A percentile compares a stretch with the other conserved stretches of the same genome.
These are phyloP conservation scores for Drosophila atroscutellata DNA, from an alignment of 2,888 invertebrate genomes.

Conservation along the genomic window DNA sequence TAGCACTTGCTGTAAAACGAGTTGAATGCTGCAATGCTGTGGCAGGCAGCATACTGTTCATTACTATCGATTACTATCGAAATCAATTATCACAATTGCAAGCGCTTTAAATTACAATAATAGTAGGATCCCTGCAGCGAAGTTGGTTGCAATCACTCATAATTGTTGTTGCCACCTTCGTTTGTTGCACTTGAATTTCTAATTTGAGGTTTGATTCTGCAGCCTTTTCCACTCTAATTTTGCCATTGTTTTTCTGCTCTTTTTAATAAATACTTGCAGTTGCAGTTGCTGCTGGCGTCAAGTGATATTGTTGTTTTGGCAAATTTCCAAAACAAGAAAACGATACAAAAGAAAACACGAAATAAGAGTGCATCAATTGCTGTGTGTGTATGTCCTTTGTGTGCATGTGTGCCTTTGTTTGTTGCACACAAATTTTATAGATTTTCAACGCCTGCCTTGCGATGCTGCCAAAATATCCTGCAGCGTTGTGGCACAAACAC, in stretches of 20 bases:
- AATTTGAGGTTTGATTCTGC: constrained; percentile 4
- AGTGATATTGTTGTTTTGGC: constrained; percentile 49
- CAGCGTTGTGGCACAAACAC: constrained; percentile 36
- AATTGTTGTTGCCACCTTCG: not conserved
- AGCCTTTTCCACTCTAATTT: constrained; percentile 11
- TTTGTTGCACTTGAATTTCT: not conserved
- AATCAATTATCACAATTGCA: constrained; percentile 27
- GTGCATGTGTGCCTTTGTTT: constrained; percentile 48
- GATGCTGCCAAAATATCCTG: constrained; percentile 70
- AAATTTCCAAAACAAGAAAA: constrained; percentile 44
- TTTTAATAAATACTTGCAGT: constrained; percentile 17
- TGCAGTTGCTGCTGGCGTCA: constrained; percentile 25
- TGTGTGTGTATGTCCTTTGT: constrained; percentile 1
- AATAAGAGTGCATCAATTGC: constrained; percentile 42
- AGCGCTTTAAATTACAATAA: constrained; percentile 2
- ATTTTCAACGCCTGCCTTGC: constrained; percentile 68
- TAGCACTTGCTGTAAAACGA: not conserved
- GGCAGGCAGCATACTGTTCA: constrained; percentile 25
- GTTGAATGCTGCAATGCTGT: constrained; percentile 29
- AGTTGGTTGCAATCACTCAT: constrained; percentile 1
- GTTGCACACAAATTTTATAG: constrained; percentile 73
- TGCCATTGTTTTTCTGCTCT: constrained; percentile 3
- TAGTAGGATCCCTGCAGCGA: not conserved
- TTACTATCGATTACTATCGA: not conserved
- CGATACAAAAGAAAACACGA: constrained; percentile 23